Conservation (phyloP, 2,113 vertebrate species). For the Cyanocitta stelleri region DNA sequence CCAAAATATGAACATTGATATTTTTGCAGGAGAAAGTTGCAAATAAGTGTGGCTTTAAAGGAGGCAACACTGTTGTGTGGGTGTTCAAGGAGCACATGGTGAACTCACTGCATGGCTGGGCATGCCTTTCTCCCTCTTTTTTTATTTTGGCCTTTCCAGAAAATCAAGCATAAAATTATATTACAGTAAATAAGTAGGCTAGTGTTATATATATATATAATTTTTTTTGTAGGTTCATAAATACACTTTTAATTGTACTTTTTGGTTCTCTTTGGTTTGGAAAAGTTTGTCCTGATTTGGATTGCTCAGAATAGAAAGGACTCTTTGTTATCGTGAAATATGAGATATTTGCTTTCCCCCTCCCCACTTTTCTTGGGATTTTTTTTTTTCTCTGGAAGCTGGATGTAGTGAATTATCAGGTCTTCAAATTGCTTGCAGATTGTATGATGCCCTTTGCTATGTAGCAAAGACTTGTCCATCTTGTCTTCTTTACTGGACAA, state of each 20-base stretch:
- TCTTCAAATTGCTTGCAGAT: background rate
- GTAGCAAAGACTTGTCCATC: background rate
- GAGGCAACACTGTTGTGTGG: background rate
- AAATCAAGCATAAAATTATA: background rate
- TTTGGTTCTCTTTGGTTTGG: background rate
- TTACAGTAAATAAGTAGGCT: background rate
- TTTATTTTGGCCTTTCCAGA: background rate
- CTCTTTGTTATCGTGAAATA: background rate
- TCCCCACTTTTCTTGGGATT: background rate
- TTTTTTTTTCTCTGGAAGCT: background rate
- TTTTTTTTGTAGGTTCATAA: background rate
- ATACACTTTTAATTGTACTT: background rate
- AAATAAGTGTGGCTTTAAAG: background rate
- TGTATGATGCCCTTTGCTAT: background rate
- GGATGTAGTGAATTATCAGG: background rate
- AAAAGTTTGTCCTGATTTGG: background rate
- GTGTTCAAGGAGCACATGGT: background rate
- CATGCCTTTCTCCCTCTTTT: background rate
- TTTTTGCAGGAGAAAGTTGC: background rate
- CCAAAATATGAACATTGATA: background rate
- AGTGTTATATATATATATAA: background rate
- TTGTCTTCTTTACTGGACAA: background rate
- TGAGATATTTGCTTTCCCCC: background rate
- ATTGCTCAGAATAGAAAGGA: background rate
- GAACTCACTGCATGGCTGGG: background rate